Percentiles rank a stretch among this genome's conserved stretches.
Evolutionary conservation across 2,113 vertebrate species (phyloP).

Genomic region (Reinhardtius hippoglossoides): DNA sequence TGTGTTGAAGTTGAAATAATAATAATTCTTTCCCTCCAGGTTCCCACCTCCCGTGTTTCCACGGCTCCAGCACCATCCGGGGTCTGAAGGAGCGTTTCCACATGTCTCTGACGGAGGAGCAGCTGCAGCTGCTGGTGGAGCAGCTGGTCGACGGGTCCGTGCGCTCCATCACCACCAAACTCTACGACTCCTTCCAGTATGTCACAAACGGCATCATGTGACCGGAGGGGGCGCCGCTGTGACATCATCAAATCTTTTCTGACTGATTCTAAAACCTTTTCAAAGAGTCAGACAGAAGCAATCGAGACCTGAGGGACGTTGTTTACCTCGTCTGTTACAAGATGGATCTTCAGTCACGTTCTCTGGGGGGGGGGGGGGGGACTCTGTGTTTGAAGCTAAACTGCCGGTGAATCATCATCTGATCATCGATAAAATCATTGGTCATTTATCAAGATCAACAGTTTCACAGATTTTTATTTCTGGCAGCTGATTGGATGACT

Average conservation of each 20-base stretch:
- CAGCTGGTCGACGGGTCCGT: constrained; percentile 96
- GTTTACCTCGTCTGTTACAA: too few relatives aligned
- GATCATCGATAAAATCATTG: too few relatives aligned
- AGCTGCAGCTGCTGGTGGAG: constrained; percentile 93
- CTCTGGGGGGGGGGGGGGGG: too few relatives aligned
- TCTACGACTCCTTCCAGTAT: constrained; percentile 98
- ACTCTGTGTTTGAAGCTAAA: too few relatives aligned
- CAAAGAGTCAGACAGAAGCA: neutral
- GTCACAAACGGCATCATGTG: constrained; percentile 99
- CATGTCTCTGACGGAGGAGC: constrained; percentile 97
- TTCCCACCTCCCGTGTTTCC: constrained; percentile 94
- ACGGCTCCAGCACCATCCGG: constrained; percentile 94
- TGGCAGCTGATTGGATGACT: too few relatives aligned
- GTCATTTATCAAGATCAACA: too few relatives aligned
- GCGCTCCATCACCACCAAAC: constrained; percentile 96
- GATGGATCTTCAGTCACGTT: too few relatives aligned
- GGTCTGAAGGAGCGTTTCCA: constrained; percentile 96
- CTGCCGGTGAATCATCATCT: too few relatives aligned
- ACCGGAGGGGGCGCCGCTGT: constrained; percentile 34
- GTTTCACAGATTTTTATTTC: too few relatives aligned
- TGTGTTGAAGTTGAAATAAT: too few relatives aligned
- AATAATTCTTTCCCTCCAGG: constrained; percentile 71
- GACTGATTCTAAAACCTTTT: neutral
- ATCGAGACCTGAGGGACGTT: too few relatives aligned
- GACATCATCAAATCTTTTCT: neutral